Evolutionary conservation across 2,888 invertebrate species (phyloP).

Genomic region (Drosophila emarginata): DNA sequence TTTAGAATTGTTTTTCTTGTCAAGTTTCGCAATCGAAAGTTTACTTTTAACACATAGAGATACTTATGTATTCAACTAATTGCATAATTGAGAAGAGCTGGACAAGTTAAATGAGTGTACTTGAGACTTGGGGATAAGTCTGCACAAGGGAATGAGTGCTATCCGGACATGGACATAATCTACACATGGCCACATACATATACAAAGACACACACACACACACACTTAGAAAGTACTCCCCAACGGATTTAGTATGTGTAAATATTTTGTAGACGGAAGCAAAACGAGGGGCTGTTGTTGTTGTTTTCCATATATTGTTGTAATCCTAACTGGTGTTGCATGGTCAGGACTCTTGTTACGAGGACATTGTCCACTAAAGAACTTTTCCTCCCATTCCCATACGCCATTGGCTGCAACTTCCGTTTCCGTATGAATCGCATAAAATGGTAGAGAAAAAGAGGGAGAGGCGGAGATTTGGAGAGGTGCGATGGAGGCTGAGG

Average conservation of each 20-base stretch:
- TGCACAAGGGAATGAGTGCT: constrained; percentile 20
- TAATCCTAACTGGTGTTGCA: constrained; percentile 48
- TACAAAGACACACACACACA: constrained; percentile 7
- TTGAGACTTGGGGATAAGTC: constrained; percentile 22
- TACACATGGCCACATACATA: constrained; percentile 4
- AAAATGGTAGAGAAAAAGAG: neutral
- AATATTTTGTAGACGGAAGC: constrained; percentile 70
- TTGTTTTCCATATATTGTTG: constrained; percentile 25
- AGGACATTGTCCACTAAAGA: constrained; percentile 36
- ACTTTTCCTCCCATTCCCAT: constrained; percentile 43
- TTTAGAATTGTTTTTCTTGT: neutral
- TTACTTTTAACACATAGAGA: neutral
- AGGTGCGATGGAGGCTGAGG: neutral
- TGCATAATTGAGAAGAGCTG: constrained; percentile 32
- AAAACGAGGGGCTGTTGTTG: constrained; percentile 48
- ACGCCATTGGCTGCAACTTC: constrained; percentile 69
- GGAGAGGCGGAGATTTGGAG: neutral
- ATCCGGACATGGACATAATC: constrained; percentile 38
- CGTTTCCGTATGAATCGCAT: constrained; percentile 60
- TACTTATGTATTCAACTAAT: constrained; percentile 18
- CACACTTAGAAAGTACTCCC: constrained; percentile 7
- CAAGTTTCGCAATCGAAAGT: constrained; percentile 6
- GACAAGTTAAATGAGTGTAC: constrained; percentile 18
- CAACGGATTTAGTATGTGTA: constrained; percentile 73
- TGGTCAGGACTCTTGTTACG: constrained; percentile 63